Percentiles rank a stretch among this genome's conserved stretches.
Conservation (phyloP, 2,888 invertebrate species). For the Diachrysia chrysitis region DNA sequence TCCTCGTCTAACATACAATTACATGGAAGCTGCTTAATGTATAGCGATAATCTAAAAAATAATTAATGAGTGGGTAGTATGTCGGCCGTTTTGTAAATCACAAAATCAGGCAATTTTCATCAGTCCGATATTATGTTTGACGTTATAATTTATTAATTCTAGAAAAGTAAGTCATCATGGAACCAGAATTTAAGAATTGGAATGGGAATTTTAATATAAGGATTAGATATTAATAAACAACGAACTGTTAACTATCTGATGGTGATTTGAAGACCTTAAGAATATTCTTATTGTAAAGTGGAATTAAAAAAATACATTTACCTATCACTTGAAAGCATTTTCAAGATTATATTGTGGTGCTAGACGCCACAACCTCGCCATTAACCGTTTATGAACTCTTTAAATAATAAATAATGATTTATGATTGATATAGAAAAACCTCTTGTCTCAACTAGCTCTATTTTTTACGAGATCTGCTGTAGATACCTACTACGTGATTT, state of each 20-base stretch:
- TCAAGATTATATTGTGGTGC: background rate
- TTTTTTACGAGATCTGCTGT: too few species aligned
- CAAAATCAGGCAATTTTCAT: background rate
- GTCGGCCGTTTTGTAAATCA: constrained; percentile 13
- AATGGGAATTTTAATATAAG: too few species aligned
- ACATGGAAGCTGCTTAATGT: constrained; percentile 35
- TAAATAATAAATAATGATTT: background rate
- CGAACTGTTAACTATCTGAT: background rate
- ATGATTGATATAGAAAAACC: too few species aligned
- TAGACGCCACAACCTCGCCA: background rate
- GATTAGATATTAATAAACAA: background rate
- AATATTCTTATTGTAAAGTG: background rate
- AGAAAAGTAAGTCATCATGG: too few species aligned
- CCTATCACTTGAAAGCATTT: background rate
- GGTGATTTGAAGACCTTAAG: background rate
- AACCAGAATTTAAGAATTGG: too few species aligned
- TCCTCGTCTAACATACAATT: constrained; percentile 47
- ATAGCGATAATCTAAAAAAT: constrained; percentile 33
- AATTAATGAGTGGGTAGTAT: constrained; percentile 26
- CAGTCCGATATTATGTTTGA: too few species aligned
- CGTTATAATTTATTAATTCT: too few species aligned
- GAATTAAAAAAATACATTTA: constrained; percentile 4
- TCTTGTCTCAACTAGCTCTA: too few species aligned
- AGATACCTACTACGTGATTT: too few species aligned
- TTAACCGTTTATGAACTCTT: background rate